phyloP scores from a whole-genome alignment of 2,113 vertebrate genomes.

The Pelvicachromis taeniatus region DNA sequence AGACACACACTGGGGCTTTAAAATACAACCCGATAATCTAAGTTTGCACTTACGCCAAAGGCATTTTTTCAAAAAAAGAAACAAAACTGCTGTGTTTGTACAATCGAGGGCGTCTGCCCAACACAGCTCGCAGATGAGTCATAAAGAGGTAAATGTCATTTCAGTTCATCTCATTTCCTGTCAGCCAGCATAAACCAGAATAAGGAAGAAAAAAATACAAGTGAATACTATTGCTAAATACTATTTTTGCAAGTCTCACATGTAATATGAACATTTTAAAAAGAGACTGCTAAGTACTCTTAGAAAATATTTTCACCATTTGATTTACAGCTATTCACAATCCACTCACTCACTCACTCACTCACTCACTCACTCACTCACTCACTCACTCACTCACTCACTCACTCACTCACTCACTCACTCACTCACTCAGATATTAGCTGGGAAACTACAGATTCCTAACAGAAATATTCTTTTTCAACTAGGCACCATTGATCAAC shows the following conservation, averaged over 20 bases:
- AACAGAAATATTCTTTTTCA: slow-evolving; percentile 25
- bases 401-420: background rate
- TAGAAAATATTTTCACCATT: slow-evolving; percentile 35
- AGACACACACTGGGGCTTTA: slow-evolving; percentile 5
- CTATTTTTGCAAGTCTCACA: slow-evolving; percentile 56
- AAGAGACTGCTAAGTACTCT: slow-evolving; percentile 48
- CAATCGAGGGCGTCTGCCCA: slow-evolving; percentile 52
- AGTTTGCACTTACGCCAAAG: slow-evolving; percentile 51
- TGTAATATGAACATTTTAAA: slow-evolving; percentile 40
- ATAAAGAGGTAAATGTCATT: slow-evolving; percentile 67
- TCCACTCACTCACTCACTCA: too few relatives aligned
- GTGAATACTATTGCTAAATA: slow-evolving; percentile 73
- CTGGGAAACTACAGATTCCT: slow-evolving; percentile 18
- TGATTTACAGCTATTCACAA: slow-evolving; percentile 28
- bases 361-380: too few relatives aligned
- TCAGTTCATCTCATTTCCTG: slow-evolving; percentile 55
- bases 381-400: too few relatives aligned
- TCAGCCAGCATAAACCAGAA: slow-evolving; percentile 53
- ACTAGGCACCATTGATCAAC: slow-evolving; percentile 49
- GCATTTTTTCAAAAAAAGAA: background rate
- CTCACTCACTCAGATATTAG: background rate
- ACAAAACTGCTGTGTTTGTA: slow-evolving; percentile 32
- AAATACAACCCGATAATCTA: slow-evolving; percentile 17
- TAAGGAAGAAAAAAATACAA: slow-evolving; percentile 49
- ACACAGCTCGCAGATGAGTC: slow-evolving; percentile 46